Conservation (phyloP, 1,140 invertebrate genomes). For the Stenopsyche tienmushanensis region DNA sequence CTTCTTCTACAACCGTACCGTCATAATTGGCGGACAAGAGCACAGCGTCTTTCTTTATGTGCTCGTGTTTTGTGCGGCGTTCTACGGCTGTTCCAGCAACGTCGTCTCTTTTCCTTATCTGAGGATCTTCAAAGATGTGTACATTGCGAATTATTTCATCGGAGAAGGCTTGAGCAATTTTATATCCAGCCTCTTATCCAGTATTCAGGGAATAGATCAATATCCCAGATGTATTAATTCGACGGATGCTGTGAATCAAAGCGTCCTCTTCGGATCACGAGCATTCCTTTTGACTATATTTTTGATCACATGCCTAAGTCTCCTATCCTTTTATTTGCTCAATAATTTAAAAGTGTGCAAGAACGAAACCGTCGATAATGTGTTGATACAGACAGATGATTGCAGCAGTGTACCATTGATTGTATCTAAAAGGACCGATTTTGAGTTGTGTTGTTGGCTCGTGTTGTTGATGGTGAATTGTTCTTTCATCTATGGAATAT, state of each 20-base stretch:
- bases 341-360: neutral
- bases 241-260: neutral
- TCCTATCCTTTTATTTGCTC: neutral
- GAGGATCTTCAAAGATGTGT: slow-evolving; percentile 75
- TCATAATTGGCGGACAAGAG: slow-evolving; percentile 56
- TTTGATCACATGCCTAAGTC: neutral
- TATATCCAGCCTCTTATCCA: slow-evolving; percentile 71
- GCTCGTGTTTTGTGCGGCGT: slow-evolving; percentile 75
- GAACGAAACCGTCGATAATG: neutral
- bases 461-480: neutral
- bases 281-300: neutral
- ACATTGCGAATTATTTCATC: slow-evolving; percentile 64
- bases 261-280: neutral
- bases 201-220: neutral
- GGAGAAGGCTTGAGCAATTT: slow-evolving; percentile 84
- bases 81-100: slow-evolving; percentile 90
- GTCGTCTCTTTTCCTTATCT: slow-evolving; percentile 90
- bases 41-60: slow-evolving; percentile 73
- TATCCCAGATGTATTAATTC: neutral
- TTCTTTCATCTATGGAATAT: neutral
- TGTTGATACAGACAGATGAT: neutral
- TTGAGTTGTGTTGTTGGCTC: neutral
- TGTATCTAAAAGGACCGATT: neutral
- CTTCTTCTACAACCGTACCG: slow-evolving; percentile 71
- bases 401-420: too few relatives aligned